Evolutionary conservation across 2,113 vertebrate species (phyloP).

Genomic region (Grallaria varia): DNA sequence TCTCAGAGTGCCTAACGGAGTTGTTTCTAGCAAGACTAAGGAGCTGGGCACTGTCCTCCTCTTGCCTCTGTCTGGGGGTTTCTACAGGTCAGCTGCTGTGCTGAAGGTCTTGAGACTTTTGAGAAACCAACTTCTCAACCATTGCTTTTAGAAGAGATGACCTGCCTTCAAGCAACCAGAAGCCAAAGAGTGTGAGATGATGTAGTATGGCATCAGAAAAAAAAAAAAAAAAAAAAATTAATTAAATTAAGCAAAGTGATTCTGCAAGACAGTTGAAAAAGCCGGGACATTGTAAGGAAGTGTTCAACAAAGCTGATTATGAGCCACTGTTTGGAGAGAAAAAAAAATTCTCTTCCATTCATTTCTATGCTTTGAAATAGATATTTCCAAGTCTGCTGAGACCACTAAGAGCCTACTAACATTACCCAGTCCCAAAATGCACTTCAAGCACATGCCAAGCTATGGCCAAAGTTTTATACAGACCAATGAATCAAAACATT

Average conservation of each 20-base stretch:
- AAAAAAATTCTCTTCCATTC: background rate
- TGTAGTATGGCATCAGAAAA: background rate
- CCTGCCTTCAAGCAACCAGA: background rate
- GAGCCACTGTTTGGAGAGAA: background rate
- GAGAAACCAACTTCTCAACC: background rate
- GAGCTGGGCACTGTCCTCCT: background rate
- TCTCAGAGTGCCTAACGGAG: fast-evolving
- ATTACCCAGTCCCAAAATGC: slow-evolving; percentile 35
- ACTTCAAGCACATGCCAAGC: slow-evolving; percentile 11
- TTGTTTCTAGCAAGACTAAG: background rate
- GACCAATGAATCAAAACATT: slow-evolving; percentile 48
- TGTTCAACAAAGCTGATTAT: background rate
- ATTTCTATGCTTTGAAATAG: slow-evolving; percentile 7
- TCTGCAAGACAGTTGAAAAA: background rate
- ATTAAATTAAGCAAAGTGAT: background rate
- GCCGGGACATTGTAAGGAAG: background rate
- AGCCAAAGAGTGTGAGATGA: background rate
- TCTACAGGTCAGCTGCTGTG: background rate
- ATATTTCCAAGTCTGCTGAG: slow-evolving; percentile 8
- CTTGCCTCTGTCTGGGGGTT: background rate
- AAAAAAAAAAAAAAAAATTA: too few species aligned
- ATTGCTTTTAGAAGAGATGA: background rate
- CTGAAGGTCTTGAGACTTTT: background rate
- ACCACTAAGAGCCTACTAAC: slow-evolving; percentile 19
- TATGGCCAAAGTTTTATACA: slow-evolving; percentile 14